Evolutionary conservation across 2,888 invertebrate genomes (phyloP), one percentile per base, ranked within the genome.

Genomic region (Eupithecia dodoneata): DNA sequence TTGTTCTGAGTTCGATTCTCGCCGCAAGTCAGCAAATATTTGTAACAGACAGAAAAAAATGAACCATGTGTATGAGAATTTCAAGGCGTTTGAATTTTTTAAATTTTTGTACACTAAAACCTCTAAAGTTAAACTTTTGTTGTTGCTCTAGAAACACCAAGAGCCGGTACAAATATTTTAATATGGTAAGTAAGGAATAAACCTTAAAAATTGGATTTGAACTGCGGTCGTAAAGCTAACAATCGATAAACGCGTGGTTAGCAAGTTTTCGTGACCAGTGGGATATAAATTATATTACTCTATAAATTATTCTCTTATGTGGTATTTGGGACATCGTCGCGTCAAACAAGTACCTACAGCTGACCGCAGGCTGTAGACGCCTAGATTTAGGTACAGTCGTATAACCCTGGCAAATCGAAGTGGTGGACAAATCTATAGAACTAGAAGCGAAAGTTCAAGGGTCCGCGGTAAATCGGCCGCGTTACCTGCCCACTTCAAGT

Each of bases 251-350:
- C 55, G 70, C 15, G 49, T 63, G 63, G 73, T 75, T 70, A 72
- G 49, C 78, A 71, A 76, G 75, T 81, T 79, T 77, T 81, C 83
- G 82, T 85, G 85, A 84, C 79, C 81, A 83, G 74, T 79, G 81
- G 81, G 81, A 79, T 81, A 77, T 76, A n/a, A n/a, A n/a, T n/a
- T n/a, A n/a, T n/a, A n/a, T n/a, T n/a, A 81, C 81, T 83, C 80
- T 81, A 86, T 85, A 87, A 87, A 86, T 86, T 85, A 81, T 80
- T 84, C 79, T 84, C 83, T 84, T 85, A 86, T 86, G 84, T 84
- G 86, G 85, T 85, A 89, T 88, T 87, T 85, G 82, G 87, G 85
- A 85, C 87, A 74, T 76, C 76, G 74, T 75, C 77, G 73, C 76
- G 30, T 30, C 30, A 30, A 30, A 81, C 80, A 79, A 80, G 82